phyloP scores from a whole-genome alignment of 2,113 vertebrate genomes.

The Myanophis thanlyinensis region DNA sequence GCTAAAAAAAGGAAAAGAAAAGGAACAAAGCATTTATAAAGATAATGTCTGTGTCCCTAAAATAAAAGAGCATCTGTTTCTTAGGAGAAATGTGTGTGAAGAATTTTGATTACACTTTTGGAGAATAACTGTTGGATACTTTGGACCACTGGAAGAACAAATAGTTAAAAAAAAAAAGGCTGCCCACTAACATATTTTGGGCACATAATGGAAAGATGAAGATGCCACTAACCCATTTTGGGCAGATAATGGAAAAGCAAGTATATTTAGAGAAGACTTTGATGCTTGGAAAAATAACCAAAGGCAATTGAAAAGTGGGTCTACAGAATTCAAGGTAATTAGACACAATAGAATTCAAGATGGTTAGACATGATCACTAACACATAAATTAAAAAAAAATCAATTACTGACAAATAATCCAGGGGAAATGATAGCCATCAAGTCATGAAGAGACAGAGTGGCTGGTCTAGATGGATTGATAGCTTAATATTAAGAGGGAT shows the following conservation, averaged over 20 bases:
- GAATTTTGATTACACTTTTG: background rate
- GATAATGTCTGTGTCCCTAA: background rate
- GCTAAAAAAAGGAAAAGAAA: background rate
- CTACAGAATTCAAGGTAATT: background rate
- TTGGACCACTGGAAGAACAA: background rate
- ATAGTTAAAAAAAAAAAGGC: background rate
- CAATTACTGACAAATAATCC: background rate
- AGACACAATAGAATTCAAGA: background rate
- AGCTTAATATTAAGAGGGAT: background rate
- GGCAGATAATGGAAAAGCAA: background rate
- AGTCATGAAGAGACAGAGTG: background rate
- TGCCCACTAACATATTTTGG: background rate
- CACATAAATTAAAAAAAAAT: background rate
- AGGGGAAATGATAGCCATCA: background rate
- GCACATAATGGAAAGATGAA: background rate
- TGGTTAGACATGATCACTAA: background rate
- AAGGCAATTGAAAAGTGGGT: background rate
- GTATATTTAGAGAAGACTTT: background rate
- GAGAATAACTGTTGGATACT: background rate
- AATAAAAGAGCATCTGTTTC: background rate
- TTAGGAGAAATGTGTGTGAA: background rate
- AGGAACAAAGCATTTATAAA: background rate
- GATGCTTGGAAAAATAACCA: background rate
- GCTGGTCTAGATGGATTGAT: background rate
- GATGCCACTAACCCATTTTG: background rate